Conservation (phyloP, 2,888 invertebrate genomes). For the Calameuta filiformis region DNA sequence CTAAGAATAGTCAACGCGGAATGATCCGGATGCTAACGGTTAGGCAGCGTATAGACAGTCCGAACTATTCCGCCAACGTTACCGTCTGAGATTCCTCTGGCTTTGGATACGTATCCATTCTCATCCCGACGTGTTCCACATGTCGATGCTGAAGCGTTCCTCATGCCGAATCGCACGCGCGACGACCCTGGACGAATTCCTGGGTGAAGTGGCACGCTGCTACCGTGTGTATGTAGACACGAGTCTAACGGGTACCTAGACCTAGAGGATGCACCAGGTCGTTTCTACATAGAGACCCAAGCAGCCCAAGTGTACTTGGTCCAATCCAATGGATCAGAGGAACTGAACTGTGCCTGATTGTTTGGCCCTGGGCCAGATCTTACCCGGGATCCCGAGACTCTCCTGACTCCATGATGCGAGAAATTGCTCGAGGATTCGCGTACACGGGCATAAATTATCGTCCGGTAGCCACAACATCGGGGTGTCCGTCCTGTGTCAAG, state of each 20-base stretch:
- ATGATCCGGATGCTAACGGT: conserved; percentile 18
- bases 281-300: neutral
- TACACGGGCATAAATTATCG: neutral
- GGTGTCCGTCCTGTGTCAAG: neutral
- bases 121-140: neutral
- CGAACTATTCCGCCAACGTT: neutral
- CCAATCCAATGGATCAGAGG: neutral
- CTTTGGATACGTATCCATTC: neutral
- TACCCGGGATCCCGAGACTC: neutral
- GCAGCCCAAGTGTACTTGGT: neutral
- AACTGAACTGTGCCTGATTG: neutral
- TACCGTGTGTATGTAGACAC: neutral
- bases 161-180: neutral
- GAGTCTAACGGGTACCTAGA: neutral
- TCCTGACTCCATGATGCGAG: neutral
- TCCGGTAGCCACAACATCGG: neutral
- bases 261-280: neutral
- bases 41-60: neutral
- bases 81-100: neutral
- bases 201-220: neutral
- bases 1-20: conserved; percentile 30
- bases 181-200: neutral
- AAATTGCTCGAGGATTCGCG: neutral
- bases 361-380: neutral
- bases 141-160: neutral